These are phyloP conservation scores for Torymus texanus DNA, from an alignment of 2,888 invertebrate genomes.

Conservation along the genomic window DNA sequence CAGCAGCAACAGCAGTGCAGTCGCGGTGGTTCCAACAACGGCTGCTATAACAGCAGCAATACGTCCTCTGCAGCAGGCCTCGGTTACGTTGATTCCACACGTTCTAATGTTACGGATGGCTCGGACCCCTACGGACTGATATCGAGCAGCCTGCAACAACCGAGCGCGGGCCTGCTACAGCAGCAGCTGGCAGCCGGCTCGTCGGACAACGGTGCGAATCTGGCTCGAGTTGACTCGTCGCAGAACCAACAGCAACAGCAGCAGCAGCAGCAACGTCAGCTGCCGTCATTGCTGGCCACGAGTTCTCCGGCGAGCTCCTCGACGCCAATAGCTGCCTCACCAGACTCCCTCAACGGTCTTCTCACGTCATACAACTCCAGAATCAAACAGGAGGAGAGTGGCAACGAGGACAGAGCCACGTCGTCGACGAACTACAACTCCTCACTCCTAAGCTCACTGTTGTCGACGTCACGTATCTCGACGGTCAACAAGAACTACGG, in stretches of 20 bases:
- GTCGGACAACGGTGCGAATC: neutral
- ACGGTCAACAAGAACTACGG: conserved; percentile 20
- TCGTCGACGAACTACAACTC: conserved; percentile 57
- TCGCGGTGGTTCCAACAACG: conserved; percentile 48
- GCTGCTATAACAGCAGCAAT: conserved; percentile 55
- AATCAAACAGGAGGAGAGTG: conserved; percentile 66
- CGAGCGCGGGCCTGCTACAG: conserved; percentile 19
- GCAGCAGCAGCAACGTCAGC: conserved; percentile 42
- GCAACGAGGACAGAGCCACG: conserved; percentile 51
- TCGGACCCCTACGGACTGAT: conserved; percentile 54
- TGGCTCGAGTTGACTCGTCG: neutral
- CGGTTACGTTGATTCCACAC: conserved; percentile 64
- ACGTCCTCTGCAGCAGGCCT: conserved; percentile 62
- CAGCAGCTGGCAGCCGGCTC: conserved; percentile 44
- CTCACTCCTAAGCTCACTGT: conserved; percentile 63
- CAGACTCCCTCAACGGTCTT: conserved; percentile 67
- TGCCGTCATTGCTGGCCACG: conserved; percentile 55
- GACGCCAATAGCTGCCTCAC: conserved; percentile 51
- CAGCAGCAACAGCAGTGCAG: conserved; percentile 55
- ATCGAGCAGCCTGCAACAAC: conserved; percentile 36
- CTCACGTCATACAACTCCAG: conserved; percentile 64
- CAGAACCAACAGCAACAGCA: conserved; percentile 9
- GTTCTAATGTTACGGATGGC: conserved; percentile 63
- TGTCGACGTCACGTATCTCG: conserved; percentile 65
- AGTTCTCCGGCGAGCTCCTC: conserved; percentile 52